Percentiles rank a stretch among this genome's conserved stretches.
These are phyloP conservation scores for Parauchenoglanis punctatus DNA, from an alignment of 2,797 vertebrate species.

Conservation along the genomic window DNA sequence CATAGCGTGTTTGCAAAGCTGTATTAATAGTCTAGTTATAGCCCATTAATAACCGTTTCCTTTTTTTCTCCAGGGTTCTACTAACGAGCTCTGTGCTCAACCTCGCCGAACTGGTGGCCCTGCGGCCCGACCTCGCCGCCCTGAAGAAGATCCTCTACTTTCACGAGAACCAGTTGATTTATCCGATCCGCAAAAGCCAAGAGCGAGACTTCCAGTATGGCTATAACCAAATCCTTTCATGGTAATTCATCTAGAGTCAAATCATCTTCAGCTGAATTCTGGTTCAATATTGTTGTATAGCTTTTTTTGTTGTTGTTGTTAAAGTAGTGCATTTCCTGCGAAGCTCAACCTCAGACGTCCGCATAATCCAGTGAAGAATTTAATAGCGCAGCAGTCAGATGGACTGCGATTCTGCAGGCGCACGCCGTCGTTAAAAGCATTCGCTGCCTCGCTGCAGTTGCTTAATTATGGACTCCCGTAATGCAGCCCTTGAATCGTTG, in stretches of 20 bases:
- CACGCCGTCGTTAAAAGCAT: constrained; percentile 35
- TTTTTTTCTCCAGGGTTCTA: constrained; percentile 79
- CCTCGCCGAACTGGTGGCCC: constrained; percentile 88
- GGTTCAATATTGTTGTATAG: not conserved
- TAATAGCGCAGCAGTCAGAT: not conserved
- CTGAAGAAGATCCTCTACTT: constrained; percentile 96
- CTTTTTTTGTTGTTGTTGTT: not conserved
- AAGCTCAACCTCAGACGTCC: not conserved
- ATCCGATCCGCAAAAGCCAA: constrained; percentile 84
- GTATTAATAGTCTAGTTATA: too few relatives aligned
- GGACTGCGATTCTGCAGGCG: not conserved
- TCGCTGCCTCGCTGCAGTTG: constrained; percentile 25
- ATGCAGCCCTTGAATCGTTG: constrained; percentile 54
- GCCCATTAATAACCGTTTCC: not conserved
- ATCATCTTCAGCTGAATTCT: not conserved
- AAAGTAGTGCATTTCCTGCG: not conserved
- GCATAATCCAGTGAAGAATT: not conserved
- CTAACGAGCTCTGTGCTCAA: constrained; percentile 95
- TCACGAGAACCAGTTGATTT: constrained; percentile 95
- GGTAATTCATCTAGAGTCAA: constrained; percentile 71
- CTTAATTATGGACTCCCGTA: constrained; percentile 54
- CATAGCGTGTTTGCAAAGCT: not conserved
- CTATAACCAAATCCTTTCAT: constrained; percentile 97
- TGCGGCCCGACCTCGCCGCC: constrained; percentile 88
- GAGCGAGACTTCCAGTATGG: constrained; percentile 95